These are phyloP conservation scores for Archivesica marissinica DNA, from an alignment of 1,140 invertebrate species.

Conservation along the genomic window DNA sequence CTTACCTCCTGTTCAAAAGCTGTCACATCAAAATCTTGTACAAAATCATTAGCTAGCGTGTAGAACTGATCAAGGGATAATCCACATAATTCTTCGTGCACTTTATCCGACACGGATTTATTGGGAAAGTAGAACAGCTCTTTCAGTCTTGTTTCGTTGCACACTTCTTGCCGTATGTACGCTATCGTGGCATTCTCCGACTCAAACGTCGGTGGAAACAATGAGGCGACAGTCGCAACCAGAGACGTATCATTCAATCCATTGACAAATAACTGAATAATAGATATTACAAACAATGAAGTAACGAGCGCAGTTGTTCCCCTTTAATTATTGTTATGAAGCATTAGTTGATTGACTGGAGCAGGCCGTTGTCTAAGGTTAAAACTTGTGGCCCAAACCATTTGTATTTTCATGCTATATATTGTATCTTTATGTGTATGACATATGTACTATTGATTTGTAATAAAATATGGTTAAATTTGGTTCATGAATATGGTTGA, in stretches of 20 bases:
- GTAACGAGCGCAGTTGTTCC: too few relatives aligned
- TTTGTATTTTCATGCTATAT: too few relatives aligned
- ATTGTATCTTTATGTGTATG: too few relatives aligned
- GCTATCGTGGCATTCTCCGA: constrained; percentile 39
- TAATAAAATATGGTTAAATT: too few relatives aligned
- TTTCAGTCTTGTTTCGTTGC: constrained; percentile 33
- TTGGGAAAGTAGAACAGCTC: constrained; percentile 54
- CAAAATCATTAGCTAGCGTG: constrained; percentile 20
- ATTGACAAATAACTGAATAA: constrained; percentile 29
- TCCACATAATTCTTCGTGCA: constrained; percentile 55
- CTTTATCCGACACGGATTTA: constrained; percentile 35
- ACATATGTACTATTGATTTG: too few relatives aligned
- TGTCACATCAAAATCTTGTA: constrained; percentile 24
- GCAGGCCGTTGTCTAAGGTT: too few relatives aligned
- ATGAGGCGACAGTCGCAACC: constrained; percentile 17
- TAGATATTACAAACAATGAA: too few relatives aligned
- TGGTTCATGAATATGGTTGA: too few relatives aligned
- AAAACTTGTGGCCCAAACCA: too few relatives aligned
- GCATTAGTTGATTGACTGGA: too few relatives aligned
- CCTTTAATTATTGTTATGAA: too few relatives aligned
- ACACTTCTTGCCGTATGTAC: constrained; percentile 41
- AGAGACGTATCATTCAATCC: neutral
- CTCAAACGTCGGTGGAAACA: neutral
- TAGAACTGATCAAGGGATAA: constrained; percentile 30
- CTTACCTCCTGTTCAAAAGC: constrained; percentile 34